These are phyloP conservation scores for Rhabdornis inornatus DNA, from an alignment of 2,113 vertebrate species.

Conservation along the genomic window DNA sequence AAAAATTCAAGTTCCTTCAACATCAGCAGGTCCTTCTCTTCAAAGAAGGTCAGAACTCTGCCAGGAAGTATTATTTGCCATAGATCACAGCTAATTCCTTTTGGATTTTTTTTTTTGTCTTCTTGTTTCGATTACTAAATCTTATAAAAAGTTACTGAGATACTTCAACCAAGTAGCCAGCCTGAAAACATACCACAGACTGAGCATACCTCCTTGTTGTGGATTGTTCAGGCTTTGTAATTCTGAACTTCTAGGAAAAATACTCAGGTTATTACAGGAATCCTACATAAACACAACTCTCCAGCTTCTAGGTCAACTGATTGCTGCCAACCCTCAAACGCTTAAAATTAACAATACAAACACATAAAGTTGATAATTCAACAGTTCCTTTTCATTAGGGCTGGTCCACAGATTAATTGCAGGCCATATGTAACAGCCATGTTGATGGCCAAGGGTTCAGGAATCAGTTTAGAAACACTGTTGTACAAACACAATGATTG, in stretches of 20 bases:
- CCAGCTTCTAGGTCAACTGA: not conserved
- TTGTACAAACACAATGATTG: not conserved
- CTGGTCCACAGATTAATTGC: not conserved
- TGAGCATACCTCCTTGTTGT: not conserved
- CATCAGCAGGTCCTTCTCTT: not conserved
- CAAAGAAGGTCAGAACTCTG: conserved; percentile 11
- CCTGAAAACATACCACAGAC: not conserved
- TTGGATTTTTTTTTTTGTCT: not conserved
- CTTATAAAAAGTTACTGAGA: not conserved
- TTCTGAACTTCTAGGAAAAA: not conserved
- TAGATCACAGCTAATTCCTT: not conserved
- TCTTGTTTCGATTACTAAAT: not conserved
- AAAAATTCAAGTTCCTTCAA: not conserved
- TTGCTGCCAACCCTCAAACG: not conserved
- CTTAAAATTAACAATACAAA: not conserved
- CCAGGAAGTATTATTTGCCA: not conserved
- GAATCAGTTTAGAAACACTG: not conserved
- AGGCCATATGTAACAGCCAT: not conserved
- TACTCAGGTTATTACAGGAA: not conserved
- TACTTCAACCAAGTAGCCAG: not conserved
- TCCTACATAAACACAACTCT: not conserved
- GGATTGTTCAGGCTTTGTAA: not conserved
- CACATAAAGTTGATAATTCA: not conserved
- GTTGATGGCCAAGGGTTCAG: not conserved
- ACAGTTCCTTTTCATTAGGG: not conserved